Evolutionary conservation across 2,888 invertebrate species (phyloP).

Genomic region (Choristoneura rosaceana): DNA sequence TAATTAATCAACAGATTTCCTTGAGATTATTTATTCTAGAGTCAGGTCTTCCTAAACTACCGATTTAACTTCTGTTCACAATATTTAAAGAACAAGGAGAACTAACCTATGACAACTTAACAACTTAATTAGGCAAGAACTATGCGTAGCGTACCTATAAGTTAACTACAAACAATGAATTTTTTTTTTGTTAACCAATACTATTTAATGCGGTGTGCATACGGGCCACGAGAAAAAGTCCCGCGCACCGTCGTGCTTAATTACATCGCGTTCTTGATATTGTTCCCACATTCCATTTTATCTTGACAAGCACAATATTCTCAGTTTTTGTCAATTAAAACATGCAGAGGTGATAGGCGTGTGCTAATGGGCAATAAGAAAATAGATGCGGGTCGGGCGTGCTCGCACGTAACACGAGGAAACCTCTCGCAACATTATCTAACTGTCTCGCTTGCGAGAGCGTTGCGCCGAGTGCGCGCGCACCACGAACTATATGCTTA

Average conservation of each 20-base stretch:
- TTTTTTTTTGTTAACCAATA: too few relatives aligned
- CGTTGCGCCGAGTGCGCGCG: conserved; percentile 16
- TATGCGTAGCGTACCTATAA: too few relatives aligned
- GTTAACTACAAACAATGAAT: too few relatives aligned
- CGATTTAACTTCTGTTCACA: neutral
- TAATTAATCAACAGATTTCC: neutral
- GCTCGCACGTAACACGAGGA: conserved; percentile 71
- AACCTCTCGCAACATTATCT: conserved; percentile 72
- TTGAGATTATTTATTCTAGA: neutral
- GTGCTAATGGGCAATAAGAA: conserved; percentile 57
- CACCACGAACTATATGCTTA: neutral
- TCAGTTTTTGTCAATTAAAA: conserved; percentile 51
- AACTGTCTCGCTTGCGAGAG: conserved; percentile 54
- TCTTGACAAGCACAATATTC: neutral
- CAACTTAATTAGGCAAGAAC: neutral
- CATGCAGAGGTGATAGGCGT: conserved; percentile 51
- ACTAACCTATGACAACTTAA: too few relatives aligned
- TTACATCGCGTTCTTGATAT: conserved; percentile 1
- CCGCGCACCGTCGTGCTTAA: neutral
- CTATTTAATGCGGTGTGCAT: neutral
- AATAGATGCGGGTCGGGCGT: conserved; percentile 52
- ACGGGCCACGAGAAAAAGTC: neutral
- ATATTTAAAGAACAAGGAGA: too few relatives aligned
- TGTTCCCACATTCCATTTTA: conserved; percentile 33
- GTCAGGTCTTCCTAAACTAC: too few relatives aligned